Evolutionary conservation across 2,888 invertebrate genomes (phyloP), one percentile per base, ranked within the genome.

Genomic region (Cataglyphis rosenhaueri): DNA sequence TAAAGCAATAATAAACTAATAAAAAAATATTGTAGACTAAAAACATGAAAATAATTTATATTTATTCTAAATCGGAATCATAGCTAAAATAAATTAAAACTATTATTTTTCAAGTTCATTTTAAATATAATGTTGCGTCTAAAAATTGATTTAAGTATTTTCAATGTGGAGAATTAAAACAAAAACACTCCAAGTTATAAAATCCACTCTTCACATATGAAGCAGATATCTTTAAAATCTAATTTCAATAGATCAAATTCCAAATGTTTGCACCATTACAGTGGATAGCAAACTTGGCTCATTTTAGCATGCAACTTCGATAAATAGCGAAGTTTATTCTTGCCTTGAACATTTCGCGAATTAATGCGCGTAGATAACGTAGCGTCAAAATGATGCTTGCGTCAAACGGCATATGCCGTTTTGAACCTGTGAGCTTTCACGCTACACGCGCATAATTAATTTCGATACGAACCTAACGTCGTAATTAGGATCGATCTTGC

Each of bases 401-500:
- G 35, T 64, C 62, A 79, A 82, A 78, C 79, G 85, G n/a, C 35
- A 44, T 55, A 18, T 61, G 38, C 41, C 52, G 59, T 59, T 74
- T 65, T 59, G 52, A 71, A 32, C 57, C 64, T 61, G 79, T 62
- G 62, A 59, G 64, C 74, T 59, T 65, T 32, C 25, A 57, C 71
- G 41, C 71, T 79, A 76, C 52, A 70, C 74, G 84, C 70, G 85
- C 70, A 84, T 85, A 85, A 89, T 87, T 91, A 88, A 90, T 89
- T 91, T 85, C 88, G 78, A 87, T 91, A 92, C 92, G 83, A 89
- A 94, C 94, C 94, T 95, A 83, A 95, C 94, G 88, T 95, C 95
- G 89, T 95, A 95, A 57, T 95, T 94, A 15, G 95, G 95, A 91
- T 95, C 95, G 75, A 95, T 94, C 57, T 94, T 94, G 90, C 95